Evolutionary conservation across 2,797 vertebrate species (phyloP), one percentile per base, ranked within the genome.

Genomic region (Tympanoctomys barrerae): DNA sequence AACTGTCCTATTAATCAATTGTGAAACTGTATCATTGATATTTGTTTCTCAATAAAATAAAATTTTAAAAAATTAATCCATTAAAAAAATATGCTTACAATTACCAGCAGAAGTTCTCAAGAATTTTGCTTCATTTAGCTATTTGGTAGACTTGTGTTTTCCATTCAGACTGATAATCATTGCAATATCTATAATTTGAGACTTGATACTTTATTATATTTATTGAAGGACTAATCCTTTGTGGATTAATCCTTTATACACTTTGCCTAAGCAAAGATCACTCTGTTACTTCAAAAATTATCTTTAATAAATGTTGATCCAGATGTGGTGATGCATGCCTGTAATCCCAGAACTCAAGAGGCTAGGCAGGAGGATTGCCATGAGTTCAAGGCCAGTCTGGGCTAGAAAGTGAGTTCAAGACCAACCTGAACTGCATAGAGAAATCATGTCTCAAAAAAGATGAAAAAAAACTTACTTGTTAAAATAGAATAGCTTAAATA

Each of bases 401-500:
- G 33, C 33, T 68, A n/a, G 33, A 68, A n/a, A 68, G 66, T n/a
- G 7, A 68, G 33, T 68, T 68, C 33, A 68, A n/a, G 66, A 33
- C 33, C 6, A 18, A 18, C 16, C 33, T 19, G 33, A n/a, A 68
- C 33, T n/a, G 14, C 16, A n/a, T 19, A 68, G 66, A 6, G 7
- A 68, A 68, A 33, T 33, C 33, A 16, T n/a, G 33, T 68, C 66
- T 19, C 33, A n/a, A 68, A 68, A 68, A 33, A 16, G 49, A 49
- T 28, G 28, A 66, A 66, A 66, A 33, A 33, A 95, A 92, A 93
- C 62, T 0, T 94, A 62, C 97, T 97, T 96, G 80, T 49, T 89
- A 81, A 16, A 91, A 91, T 90, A 96, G 91, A 5, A 75, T 0
- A 84, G n/a, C 96, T 98, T 95, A 97, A 96, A 95, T 85, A 95